A percentile compares a stretch with the other conserved stretches of the same genome.
phyloP scores from a whole-genome alignment of 2,113 vertebrate genomes.

The Petrocephalus zakoni region DNA sequence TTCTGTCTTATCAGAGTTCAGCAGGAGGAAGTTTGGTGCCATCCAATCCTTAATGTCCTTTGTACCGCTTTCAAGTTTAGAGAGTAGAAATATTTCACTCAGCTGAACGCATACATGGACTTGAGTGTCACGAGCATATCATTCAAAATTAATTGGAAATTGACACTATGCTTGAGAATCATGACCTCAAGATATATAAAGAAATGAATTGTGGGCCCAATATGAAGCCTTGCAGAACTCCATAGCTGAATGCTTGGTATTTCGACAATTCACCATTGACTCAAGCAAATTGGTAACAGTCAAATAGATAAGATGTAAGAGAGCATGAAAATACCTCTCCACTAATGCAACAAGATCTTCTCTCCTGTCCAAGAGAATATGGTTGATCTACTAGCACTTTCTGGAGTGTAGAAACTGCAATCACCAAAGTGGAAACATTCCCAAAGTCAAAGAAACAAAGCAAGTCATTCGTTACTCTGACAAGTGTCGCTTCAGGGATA shows the following conservation, averaged over 20 bases:
- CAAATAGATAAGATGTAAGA: background rate
- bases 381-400: background rate
- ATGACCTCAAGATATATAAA: background rate
- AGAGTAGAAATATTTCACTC: background rate
- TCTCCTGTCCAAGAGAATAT: background rate
- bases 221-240: background rate
- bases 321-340: background rate
- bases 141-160: background rate
- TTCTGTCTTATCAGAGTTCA: slow-evolving; percentile 9
- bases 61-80: background rate
- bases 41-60: slow-evolving; percentile 1
- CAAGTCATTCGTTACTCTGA: background rate
- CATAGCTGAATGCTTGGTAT: background rate
- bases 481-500: background rate
- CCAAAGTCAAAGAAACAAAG: background rate
- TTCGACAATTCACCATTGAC: background rate
- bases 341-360: background rate
- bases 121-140: slow-evolving; percentile 1
- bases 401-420: background rate
- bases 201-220: background rate
- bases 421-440: background rate
- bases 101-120: background rate
- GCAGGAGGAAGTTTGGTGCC: background rate
- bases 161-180: background rate
- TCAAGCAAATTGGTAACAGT: background rate